Percentiles rank a stretch among this genome's conserved stretches.
phyloP scores from a whole-genome alignment of 2,797 vertebrate genomes.

The Decapterus maruadsi region DNA sequence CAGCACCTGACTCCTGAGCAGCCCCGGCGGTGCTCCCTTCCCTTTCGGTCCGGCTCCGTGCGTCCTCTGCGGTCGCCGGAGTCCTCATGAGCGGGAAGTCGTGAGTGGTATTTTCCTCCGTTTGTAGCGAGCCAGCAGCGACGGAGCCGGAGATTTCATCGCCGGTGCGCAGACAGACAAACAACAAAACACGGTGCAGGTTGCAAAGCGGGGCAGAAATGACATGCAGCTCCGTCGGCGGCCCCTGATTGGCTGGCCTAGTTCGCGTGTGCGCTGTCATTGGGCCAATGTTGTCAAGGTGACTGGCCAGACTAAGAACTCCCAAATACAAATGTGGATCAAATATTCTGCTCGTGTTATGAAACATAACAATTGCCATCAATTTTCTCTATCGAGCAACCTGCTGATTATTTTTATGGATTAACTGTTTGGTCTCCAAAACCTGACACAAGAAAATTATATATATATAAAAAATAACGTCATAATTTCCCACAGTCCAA shows the following conservation, averaged over 20 bases:
- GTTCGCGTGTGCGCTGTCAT: constrained; percentile 82
- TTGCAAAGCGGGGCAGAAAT: constrained; percentile 72
- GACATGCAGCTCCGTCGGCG: constrained; percentile 71
- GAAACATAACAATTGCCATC: constrained; percentile 7
- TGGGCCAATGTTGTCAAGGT: constrained; percentile 88
- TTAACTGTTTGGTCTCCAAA: too few species aligned
- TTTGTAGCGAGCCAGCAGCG: constrained; percentile 19
- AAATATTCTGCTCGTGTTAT: constrained; percentile 18
- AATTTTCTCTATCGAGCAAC: not conserved
- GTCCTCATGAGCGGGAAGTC: constrained; percentile 60
- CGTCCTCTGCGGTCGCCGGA: constrained; percentile 57
- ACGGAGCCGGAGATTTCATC: constrained; percentile 41
- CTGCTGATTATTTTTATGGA: not conserved
- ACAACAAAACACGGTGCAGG: constrained; percentile 78
- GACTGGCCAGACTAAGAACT: constrained; percentile 82
- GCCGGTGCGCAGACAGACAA: constrained; percentile 64
- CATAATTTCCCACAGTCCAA: not conserved
- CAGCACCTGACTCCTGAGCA: constrained; percentile 56
- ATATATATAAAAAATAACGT: too few species aligned
- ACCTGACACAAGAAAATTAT: not conserved
- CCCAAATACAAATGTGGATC: constrained; percentile 63
- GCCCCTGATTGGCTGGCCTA: constrained; percentile 82
- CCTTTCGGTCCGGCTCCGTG: constrained; percentile 60
- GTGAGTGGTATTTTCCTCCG: constrained; percentile 12
- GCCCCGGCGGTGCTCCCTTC: constrained; percentile 48